Base-by-base conservation (phyloP, 2,113 vertebrate species). In the Elephas maximus region DNA sequence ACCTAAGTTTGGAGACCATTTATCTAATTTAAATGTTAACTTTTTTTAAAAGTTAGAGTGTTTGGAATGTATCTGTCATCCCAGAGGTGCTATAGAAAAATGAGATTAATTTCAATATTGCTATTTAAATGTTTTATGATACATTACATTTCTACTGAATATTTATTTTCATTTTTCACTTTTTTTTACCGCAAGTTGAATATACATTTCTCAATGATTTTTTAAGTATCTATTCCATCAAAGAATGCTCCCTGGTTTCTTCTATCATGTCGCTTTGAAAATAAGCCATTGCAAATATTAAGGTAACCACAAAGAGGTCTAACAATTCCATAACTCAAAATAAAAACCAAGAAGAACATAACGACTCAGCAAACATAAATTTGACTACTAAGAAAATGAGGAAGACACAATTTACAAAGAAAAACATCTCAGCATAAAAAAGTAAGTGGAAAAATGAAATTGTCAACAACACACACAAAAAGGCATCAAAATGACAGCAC, bases 201-300 rank as follows among this genome's bases (percentile, higher is more conserved):
- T 60, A 28, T 2, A 45, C 44, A 76, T 9, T 51, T 81, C 30
- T 77, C 33, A 78, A 78, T 83, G 62, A 69, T 53, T 87, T 87
- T 21, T 79, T 67, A 90, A 67, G 45, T 8, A 88, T 71, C 28
- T 71, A 48, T 48, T 95, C 69, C 45, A 88, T 84, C 37, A 77
- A 76, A 74, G 80, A 94, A 73, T 65, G 4, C 2, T 63, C 5
- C 26, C 37, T 95, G 60, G 11, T 62, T 78, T 85, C n/a, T 23
- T 91, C 63, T 94, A 15, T 94, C 5, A 53, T 41, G 67, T 51
- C n/a, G 62, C 15, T 82, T 96, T 88, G 45, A 67, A 94, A 89
- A 89, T 63, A 92, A 88, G 7, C 33, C 51, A 85, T 74, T 74
- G 20, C 37, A 37, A 37, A 37, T 37, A 37, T 37, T 37, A 37